phyloP scores from a whole-genome alignment of 2,797 vertebrate species.

The Phyllotis vaccarum region DNA sequence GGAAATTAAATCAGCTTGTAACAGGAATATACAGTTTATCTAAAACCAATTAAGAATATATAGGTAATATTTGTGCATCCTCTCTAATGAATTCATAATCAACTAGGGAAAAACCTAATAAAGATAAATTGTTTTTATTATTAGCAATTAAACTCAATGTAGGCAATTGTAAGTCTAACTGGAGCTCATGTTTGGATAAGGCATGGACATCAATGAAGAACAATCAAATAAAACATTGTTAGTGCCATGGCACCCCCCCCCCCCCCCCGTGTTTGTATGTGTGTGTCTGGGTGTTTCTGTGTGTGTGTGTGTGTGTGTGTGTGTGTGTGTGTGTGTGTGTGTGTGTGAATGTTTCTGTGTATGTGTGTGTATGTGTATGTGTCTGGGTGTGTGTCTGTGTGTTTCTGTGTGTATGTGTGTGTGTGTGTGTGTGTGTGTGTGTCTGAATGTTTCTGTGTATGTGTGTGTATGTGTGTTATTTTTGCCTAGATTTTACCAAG shows the following conservation, averaged over 20 bases:
- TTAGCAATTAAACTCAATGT: slow-evolving; percentile 62
- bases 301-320: not conserved
- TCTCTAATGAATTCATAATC: slow-evolving; percentile 61
- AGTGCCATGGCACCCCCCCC: not conserved
- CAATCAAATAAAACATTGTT: slow-evolving; percentile 57
- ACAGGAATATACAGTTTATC: slow-evolving; percentile 52
- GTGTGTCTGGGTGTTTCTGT: not conserved
- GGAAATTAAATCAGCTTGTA: slow-evolving; percentile 60
- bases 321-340: not conserved
- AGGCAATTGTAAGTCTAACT: slow-evolving; percentile 8
- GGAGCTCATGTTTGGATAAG: slow-evolving; percentile 39
- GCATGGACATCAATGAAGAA: not conserved
- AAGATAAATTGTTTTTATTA: slow-evolving; percentile 62
- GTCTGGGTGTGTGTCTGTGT: not conserved
- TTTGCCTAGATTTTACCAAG: not conserved
- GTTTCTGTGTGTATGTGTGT: not conserved
- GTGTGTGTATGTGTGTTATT: not conserved
- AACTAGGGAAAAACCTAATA: slow-evolving; percentile 16
- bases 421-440: not conserved
- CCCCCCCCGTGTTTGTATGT: accelerated
- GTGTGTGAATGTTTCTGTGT: not conserved
- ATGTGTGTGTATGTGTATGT: too few species aligned
- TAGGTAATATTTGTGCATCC: not conserved
- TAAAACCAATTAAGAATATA: slow-evolving; percentile 60
- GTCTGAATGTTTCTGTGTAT: not conserved